A percentile compares a stretch with the other conserved stretches of the same genome.
These are phyloP conservation scores for Myotis myotis DNA, from an alignment of 2,797 vertebrate genomes.

Conservation along the genomic window DNA sequence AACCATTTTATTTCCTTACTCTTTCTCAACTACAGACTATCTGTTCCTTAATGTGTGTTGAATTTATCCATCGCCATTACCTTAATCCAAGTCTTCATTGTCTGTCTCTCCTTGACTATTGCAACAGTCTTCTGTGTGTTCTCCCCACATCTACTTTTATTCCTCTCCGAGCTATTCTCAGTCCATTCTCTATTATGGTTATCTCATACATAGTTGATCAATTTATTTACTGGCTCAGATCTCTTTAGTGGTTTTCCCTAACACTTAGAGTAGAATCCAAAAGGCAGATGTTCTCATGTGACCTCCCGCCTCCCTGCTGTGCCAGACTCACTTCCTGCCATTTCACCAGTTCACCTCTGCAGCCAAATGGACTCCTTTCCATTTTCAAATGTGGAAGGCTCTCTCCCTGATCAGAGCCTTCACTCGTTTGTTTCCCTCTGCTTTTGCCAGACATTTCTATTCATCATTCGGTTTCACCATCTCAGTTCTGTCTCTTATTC, in stretches of 20 bases:
- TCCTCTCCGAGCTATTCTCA: neutral
- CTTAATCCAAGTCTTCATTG: neutral
- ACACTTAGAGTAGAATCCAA: neutral
- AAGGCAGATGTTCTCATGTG: neutral
- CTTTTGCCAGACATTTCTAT: neutral
- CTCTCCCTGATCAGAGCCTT: neutral
- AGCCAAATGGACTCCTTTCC: neutral
- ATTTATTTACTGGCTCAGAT: neutral
- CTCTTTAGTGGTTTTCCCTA: neutral
- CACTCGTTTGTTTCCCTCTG: neutral
- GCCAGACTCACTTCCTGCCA: neutral
- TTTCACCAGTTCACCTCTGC: neutral
- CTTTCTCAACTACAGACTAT: neutral
- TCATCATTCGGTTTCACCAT: neutral
- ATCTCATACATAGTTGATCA: neutral
- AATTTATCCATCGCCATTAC: neutral
- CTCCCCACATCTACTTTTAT: neutral
- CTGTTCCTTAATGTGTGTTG: neutral
- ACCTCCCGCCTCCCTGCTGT: neutral
- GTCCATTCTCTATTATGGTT: neutral
- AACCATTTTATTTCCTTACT: constrained; percentile 6
- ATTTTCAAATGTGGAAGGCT: neutral
- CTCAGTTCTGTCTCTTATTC: neutral
- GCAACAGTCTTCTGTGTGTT: neutral
- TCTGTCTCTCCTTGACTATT: neutral